Conservation (phyloP, 2,888 invertebrate species). For the Clostera curtula region DNA sequence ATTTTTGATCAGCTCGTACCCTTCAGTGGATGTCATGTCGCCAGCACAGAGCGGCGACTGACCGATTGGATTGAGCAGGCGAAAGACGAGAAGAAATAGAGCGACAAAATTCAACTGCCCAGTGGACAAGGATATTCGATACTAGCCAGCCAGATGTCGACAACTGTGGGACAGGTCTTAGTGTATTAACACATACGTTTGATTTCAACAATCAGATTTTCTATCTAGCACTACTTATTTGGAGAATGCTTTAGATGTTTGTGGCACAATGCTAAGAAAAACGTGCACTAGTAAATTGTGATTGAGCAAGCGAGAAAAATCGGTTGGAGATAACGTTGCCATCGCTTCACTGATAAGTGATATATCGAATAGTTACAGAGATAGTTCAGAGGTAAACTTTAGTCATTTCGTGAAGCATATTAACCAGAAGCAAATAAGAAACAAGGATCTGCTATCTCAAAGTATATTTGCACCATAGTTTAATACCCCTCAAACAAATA, state of each 20-base stretch:
- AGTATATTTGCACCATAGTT: constrained; percentile 22
- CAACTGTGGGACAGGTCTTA: constrained; percentile 53
- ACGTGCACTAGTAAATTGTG: constrained; percentile 15
- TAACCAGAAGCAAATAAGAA: no score
- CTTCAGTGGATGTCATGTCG: constrained; percentile 69
- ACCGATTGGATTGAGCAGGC: constrained; percentile 30
- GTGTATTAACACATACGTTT: constrained; percentile 32
- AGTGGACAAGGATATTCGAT: constrained; percentile 67
- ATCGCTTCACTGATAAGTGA: constrained; percentile 31
- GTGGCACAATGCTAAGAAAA: constrained; percentile 19
- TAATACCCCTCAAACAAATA: constrained; percentile 16
- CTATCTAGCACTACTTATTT: constrained; percentile 8
- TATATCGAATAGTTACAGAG: constrained; percentile 12
- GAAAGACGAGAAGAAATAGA: constrained; percentile 65
- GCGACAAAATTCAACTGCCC: constrained; percentile 66
- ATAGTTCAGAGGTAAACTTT: constrained; percentile 14
- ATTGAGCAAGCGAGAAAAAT: constrained; percentile 33
- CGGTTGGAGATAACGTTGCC: constrained; percentile 27
- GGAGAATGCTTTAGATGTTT: constrained; percentile 12
- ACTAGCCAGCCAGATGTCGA: constrained; percentile 58
- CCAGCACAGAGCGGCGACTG: constrained; percentile 44
- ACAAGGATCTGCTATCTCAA: no score
- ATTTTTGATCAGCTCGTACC: constrained; percentile 66
- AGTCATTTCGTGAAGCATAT: no score
- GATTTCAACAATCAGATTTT: constrained; percentile 9